phyloP scores from a whole-genome alignment of 2,888 invertebrate species.

The Agrochola lota region DNA sequence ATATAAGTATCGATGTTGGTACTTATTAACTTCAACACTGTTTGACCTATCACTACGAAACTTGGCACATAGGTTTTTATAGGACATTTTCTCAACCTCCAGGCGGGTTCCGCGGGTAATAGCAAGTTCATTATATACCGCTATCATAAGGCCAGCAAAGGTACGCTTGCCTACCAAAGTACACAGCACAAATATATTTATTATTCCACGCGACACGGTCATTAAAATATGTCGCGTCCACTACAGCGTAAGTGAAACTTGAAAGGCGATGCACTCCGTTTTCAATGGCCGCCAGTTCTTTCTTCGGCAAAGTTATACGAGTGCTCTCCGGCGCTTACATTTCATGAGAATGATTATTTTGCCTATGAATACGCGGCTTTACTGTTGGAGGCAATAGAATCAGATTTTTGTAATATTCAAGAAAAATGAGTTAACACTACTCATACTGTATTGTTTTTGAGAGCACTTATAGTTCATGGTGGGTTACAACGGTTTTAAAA shows the following conservation, averaged over 20 bases:
- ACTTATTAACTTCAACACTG: neutral
- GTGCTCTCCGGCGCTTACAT: constrained; percentile 57
- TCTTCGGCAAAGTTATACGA: constrained; percentile 65
- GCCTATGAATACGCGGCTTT: constrained; percentile 62
- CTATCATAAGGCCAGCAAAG: neutral
- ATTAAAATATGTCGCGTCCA: constrained; percentile 49
- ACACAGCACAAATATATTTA: constrained; percentile 24
- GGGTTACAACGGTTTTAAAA: too few species aligned
- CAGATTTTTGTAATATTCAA: neutral
- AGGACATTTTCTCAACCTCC: neutral
- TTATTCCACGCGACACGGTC: constrained; percentile 38
- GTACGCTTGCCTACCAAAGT: neutral
- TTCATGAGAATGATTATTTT: constrained; percentile 65
- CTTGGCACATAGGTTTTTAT: neutral
- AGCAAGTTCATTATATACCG: neutral
- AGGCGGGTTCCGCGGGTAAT: neutral
- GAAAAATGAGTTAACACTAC: neutral
- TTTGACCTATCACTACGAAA: neutral
- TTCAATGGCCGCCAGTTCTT: constrained; percentile 58
- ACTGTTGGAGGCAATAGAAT: neutral
- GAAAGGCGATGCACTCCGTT: constrained; percentile 59
- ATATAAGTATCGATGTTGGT: too few species aligned
- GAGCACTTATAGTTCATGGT: too few species aligned
- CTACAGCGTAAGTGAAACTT: constrained; percentile 29
- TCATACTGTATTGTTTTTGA: too few species aligned